phyloP scores from a whole-genome alignment of 1,140 invertebrate species.

The Megalopta genalis region DNA sequence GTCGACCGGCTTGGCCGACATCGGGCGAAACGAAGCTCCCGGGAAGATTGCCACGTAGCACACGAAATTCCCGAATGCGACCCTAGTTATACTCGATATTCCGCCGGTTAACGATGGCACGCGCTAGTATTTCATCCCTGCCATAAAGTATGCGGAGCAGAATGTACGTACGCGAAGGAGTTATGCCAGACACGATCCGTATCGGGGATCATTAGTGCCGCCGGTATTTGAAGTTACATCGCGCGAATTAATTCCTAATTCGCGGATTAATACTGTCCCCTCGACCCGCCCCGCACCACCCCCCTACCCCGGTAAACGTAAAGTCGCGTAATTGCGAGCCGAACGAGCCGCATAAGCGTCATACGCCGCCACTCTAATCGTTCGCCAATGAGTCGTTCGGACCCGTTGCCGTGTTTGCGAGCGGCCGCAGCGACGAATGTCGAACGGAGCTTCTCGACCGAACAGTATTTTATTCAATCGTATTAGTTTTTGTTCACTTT shows the following conservation, averaged over 20 bases:
- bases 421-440: too few species aligned
- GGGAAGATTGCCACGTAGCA: conserved; percentile 15
- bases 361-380: too few species aligned
- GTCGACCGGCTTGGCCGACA: background rate
- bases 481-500: too few species aligned
- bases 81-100: conserved; percentile 38
- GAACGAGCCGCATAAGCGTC: too few species aligned
- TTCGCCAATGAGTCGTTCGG: too few species aligned
- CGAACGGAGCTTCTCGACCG: too few species aligned
- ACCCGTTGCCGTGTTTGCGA: too few species aligned
- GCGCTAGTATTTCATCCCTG: conserved; percentile 39
- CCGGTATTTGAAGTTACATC: conserved; percentile 25
- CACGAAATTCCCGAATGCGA: conserved; percentile 20
- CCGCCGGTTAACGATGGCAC: conserved; percentile 34
- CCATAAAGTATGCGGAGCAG: conserved; percentile 28
- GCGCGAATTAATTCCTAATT: conserved; percentile 32
- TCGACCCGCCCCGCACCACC: too few species aligned
- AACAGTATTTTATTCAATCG: too few species aligned
- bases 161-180: conserved; percentile 42
- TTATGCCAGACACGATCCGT: conserved; percentile 38
- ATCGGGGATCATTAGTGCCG: conserved; percentile 32
- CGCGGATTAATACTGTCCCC: background rate
- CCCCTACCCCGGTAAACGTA: background rate
- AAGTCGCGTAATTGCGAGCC: background rate
- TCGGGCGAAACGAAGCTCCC: background rate